Conservation (phyloP, 2,888 invertebrate species). For the Orthosia gracilis region DNA sequence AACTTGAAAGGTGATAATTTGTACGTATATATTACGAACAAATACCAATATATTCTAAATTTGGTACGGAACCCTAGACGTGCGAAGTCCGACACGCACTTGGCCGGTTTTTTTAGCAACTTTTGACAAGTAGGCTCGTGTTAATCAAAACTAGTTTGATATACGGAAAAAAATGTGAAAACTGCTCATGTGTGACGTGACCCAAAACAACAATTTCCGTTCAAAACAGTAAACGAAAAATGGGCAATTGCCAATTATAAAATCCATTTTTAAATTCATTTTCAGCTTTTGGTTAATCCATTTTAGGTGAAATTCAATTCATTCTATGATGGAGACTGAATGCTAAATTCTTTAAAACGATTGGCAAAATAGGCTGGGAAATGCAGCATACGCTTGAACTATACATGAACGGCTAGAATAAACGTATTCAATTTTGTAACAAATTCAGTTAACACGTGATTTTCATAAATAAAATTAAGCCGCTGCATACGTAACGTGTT, state of each 20-base stretch:
- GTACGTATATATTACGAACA: too few species aligned
- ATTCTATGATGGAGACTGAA: conserved; percentile 38
- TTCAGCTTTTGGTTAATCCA: conserved; percentile 24
- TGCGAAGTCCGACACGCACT: too few species aligned
- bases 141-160: neutral
- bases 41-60: too few species aligned
- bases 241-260: conserved; percentile 26
- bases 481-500: too few species aligned
- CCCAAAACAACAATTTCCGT: neutral
- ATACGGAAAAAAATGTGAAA: neutral
- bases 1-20: too few species aligned
- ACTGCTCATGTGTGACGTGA: neutral
- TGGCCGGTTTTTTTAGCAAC: too few species aligned
- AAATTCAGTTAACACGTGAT: neutral
- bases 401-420: conserved; percentile 1
- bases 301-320: conserved; percentile 51
- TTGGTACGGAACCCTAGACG: too few species aligned
- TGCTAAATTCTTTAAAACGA: conserved; percentile 52
- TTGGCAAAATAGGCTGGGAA: conserved; percentile 40
- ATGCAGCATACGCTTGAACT: conserved; percentile 11
- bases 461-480: neutral
- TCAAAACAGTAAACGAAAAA: neutral
- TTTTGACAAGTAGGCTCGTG: too few species aligned
- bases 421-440: neutral
- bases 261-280: conserved; percentile 31